Base-by-base conservation (phyloP, 2,113 vertebrate genomes). In the Passer montanus region DNA sequence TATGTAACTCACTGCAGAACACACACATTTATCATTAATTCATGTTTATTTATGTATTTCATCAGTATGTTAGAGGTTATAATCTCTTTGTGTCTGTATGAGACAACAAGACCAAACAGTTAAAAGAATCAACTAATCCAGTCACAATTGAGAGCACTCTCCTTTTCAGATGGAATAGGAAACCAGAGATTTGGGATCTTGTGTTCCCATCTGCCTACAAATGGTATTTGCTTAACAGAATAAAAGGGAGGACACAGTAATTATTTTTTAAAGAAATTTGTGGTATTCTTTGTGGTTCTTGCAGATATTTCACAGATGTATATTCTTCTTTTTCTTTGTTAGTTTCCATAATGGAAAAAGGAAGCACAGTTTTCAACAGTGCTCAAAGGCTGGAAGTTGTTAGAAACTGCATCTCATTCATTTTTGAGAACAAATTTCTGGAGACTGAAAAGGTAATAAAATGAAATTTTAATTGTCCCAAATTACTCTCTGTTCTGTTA, bases 371-470 rank as follows among this genome's bases (percentile, higher is more conserved):
- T 97, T 99, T 99, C 97, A 99, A 99, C 98, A 99, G 99, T 81
- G 99, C 99, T 85, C 99, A 99, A 73, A 98, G 99, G 94, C 97
- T 99, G 89, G 99, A 99, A 97, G 99, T 99, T 93, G 99, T 99
- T 90, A 98, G 99, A 94, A 99, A 97, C 94, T 99, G 99, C 97
- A 99, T 99, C 96, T 98, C 98, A 2, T 99, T 98, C 93, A 99
- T 99, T 97, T 99, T 99, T 96, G 99, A 99, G 96, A 99, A 99
- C 97, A 99, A 99, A 98, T 99, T 98, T 95, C 97, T 99, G 97
- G 99, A 99, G 97, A 99, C 99, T 28, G 99, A 99, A 95, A 99
- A 99, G 99, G 99, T 99, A 98, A 98, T 96, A 77, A 95, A 69
- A 63, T 44, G 11, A 83, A 69, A 33, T 84, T 73, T 55, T 60